Percentiles rank a stretch among this genome's conserved stretches.
These are phyloP conservation scores for Drosophila varians DNA, from an alignment of 1,140 invertebrate species.

Conservation along the genomic window DNA sequence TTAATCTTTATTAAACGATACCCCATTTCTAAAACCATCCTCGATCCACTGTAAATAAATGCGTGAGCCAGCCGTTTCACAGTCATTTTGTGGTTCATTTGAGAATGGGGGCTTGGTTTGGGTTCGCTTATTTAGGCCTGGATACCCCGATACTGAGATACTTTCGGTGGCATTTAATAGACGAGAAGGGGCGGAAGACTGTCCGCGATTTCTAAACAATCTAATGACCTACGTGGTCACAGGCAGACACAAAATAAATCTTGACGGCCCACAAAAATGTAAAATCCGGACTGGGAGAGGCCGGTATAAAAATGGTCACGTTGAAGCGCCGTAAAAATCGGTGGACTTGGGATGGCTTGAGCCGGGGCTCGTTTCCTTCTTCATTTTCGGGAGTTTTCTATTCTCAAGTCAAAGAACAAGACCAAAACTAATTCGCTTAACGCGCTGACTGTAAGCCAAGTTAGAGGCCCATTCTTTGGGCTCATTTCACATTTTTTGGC, in stretches of 20 bases:
- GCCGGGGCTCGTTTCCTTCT: background rate
- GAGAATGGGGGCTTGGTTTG: slow-evolving; percentile 37
- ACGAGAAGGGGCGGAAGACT: slow-evolving; percentile 26
- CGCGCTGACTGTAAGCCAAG: slow-evolving; percentile 31
- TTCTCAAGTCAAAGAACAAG: slow-evolving; percentile 58
- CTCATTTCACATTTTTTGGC: slow-evolving; percentile 72
- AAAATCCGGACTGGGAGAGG: slow-evolving; percentile 33
- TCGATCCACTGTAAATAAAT: slow-evolving; percentile 46
- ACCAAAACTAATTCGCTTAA: slow-evolving; percentile 55
- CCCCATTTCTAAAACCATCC: background rate
- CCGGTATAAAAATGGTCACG: slow-evolving; percentile 49
- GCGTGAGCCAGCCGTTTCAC: slow-evolving; percentile 58
- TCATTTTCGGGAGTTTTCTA: slow-evolving; percentile 3
- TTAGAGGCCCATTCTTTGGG: slow-evolving; percentile 30
- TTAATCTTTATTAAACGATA: background rate
- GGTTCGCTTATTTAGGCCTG: slow-evolving; percentile 34
- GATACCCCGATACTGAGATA: slow-evolving; percentile 31
- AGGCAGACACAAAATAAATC: slow-evolving; percentile 75
- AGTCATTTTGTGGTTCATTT: slow-evolving; percentile 78
- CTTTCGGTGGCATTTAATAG: slow-evolving; percentile 16
- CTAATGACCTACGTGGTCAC: slow-evolving; percentile 79
- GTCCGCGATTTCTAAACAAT: slow-evolving; percentile 76
- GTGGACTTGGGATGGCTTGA: slow-evolving; percentile 28
- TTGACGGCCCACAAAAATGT: slow-evolving; percentile 53
- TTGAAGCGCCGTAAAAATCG: slow-evolving; percentile 72